Evolutionary conservation across 2,113 vertebrate species (phyloP), one percentile per base, ranked within the genome.

Genomic region (Poeciliopsis turrubarensis): DNA sequence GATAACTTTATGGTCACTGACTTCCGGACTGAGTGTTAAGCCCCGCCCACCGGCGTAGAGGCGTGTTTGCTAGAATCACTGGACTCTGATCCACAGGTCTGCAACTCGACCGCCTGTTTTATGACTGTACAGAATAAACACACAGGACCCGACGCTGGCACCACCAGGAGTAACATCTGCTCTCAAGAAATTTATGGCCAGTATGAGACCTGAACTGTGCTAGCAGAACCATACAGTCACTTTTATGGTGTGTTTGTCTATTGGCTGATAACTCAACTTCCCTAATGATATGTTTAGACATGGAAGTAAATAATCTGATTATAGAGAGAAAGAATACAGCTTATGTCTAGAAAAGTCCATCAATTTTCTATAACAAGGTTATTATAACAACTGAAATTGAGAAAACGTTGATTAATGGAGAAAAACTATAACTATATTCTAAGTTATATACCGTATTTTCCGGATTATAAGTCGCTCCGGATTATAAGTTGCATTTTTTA

Each of bases 81-180:
- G 89, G 87, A 92, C 91, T 92, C 89, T 91, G 89, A 90, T 83
- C 90, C n/a, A 68, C 54, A 75, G 31, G 22, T 77, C 82, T 41
- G 5, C 25, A 68, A 63, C 80, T 75, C 51, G 62, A 78, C 69
- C 8, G 79, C 75, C 83, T 74, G 77, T 74, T 89, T 87, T 90
- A 87, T 88, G 78, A 81, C 73, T n/a, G 15, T 26, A 44, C 51
- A 75, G 78, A 89, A 79, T 81, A 93, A 92, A 93, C 88, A 90
- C 19, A 60, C 37, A 60, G 34, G 22, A 29, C 15, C 30, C 72
- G 70, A 44, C 75, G 79, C 61, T 47, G 31, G 29, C 65, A 19
- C 32, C 37, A 51, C 81, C 27, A 75, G 34, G 22, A 65, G 60
- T 32, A n/a, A 81, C 78, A 83, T 78, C 83, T 84, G 83, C 64